Conservation (phyloP, 2,797 vertebrate genomes). For the Xenopus petersii region DNA sequence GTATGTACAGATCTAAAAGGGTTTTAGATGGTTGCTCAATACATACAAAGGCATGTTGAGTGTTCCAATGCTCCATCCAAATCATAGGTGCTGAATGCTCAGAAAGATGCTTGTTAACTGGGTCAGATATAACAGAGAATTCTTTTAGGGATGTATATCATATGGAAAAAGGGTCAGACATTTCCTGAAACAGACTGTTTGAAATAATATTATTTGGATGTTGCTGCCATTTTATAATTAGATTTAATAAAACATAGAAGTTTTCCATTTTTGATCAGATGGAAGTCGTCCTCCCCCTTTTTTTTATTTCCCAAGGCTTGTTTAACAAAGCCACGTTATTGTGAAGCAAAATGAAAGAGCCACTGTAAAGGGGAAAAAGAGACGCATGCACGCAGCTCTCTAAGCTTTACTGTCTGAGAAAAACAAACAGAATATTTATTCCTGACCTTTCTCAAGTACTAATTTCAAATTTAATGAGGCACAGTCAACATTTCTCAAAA, state of each 20-base stretch:
- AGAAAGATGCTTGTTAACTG: constrained; percentile 23
- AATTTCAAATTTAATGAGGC: constrained; percentile 69
- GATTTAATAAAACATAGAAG: constrained; percentile 60
- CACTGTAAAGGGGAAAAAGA: neutral
- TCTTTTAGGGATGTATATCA: constrained; percentile 29
- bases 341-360: constrained; percentile 44
- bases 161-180: constrained; percentile 25
- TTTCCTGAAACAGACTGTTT: constrained; percentile 25
- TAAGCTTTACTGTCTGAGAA: constrained; percentile 59
- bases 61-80: constrained; percentile 14
- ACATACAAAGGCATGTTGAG: constrained; percentile 3
- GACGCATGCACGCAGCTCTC: neutral
- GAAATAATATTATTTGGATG: constrained; percentile 40
- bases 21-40: constrained; percentile 19
- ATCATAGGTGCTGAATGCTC: constrained; percentile 11
- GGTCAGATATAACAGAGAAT: constrained; percentile 32
- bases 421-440: constrained; percentile 69
- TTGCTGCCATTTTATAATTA: constrained; percentile 67
- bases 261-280: constrained; percentile 62
- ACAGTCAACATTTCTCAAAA: constrained; percentile 64
- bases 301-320: constrained; percentile 27
- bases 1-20: constrained; percentile 23
- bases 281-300: constrained; percentile 45
- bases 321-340: constrained; percentile 45
- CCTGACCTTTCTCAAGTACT: constrained; percentile 66